Conservation (phyloP, 2,797 vertebrate species). For the Catharus ustulatus region DNA sequence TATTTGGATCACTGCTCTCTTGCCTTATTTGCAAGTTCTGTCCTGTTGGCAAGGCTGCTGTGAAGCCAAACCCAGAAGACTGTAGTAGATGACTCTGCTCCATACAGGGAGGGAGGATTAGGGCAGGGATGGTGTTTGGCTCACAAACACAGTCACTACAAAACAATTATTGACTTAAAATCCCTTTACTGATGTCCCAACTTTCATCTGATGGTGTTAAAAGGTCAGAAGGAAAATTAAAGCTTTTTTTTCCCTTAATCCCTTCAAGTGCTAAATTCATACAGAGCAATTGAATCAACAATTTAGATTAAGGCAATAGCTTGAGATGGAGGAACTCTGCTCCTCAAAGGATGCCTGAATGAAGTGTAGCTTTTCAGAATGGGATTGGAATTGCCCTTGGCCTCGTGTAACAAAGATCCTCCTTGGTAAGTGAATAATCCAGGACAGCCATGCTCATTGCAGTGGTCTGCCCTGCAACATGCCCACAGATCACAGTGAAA, state of each 20-base stretch:
- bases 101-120: neutral
- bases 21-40: constrained; percentile 31
- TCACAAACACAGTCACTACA: neutral
- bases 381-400: constrained; percentile 8
- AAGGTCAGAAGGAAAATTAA: constrained; percentile 47
- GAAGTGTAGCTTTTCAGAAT: neutral
- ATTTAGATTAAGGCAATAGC: constrained; percentile 10
- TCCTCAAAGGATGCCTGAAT: constrained; percentile 41
- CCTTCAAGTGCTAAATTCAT: constrained; percentile 39
- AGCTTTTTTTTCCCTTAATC: neutral
- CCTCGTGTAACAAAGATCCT: neutral
- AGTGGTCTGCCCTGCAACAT: neutral
- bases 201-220: neutral
- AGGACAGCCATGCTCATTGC: neutral
- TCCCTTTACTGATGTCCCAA: neutral
- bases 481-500: neutral
- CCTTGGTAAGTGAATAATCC: neutral
- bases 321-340: constrained; percentile 12
- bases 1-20: constrained; percentile 27
- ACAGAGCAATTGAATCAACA: constrained; percentile 32
- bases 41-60: neutral
- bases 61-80: neutral
- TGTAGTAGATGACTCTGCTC: neutral
- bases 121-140: neutral
- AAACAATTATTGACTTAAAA: constrained; percentile 41